A percentile compares a stretch with the other conserved stretches of the same genome.
These are phyloP conservation scores for Drosophila nikananu DNA, from an alignment of 1,140 invertebrate genomes.

Conservation along the genomic window DNA sequence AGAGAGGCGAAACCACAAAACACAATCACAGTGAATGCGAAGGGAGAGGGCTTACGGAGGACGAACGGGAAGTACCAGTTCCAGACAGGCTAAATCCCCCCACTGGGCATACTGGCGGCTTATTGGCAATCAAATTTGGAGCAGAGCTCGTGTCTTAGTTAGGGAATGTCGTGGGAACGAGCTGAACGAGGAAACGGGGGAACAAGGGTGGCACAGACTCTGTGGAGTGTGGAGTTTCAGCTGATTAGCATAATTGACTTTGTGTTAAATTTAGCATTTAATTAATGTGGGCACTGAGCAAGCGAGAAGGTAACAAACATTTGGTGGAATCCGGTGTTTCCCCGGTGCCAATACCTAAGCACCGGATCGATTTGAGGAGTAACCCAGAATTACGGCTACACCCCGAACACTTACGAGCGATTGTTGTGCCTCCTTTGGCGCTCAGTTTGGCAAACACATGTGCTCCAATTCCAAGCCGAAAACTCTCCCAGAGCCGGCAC, in stretches of 20 bases:
- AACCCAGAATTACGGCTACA: constrained; percentile 31
- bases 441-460: constrained; percentile 30
- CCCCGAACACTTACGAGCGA: constrained; percentile 9
- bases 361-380: constrained; percentile 19
- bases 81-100: constrained; percentile 56
- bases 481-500: constrained; percentile 54
- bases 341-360: constrained; percentile 8
- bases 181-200: not conserved
- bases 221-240: constrained; percentile 22
- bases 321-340: constrained; percentile 6
- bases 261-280: constrained; percentile 82
- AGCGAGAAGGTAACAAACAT: constrained; percentile 30
- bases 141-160: constrained; percentile 42
- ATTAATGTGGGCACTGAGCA: constrained; percentile 66
- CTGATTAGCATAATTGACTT: constrained; percentile 82
- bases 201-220: not conserved
- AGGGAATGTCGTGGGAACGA: constrained; percentile 12
- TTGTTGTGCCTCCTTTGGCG: constrained; percentile 28
- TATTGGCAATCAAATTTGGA: constrained; percentile 71
- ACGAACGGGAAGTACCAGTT: not conserved
- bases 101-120: constrained; percentile 68
- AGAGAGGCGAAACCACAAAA: constrained; percentile 39
- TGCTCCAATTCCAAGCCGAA: constrained; percentile 65
- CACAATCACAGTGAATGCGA: constrained; percentile 45
- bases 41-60: constrained; percentile 3